phyloP scores from a whole-genome alignment of 2,888 invertebrate genomes.

The Thelaira solivaga region DNA sequence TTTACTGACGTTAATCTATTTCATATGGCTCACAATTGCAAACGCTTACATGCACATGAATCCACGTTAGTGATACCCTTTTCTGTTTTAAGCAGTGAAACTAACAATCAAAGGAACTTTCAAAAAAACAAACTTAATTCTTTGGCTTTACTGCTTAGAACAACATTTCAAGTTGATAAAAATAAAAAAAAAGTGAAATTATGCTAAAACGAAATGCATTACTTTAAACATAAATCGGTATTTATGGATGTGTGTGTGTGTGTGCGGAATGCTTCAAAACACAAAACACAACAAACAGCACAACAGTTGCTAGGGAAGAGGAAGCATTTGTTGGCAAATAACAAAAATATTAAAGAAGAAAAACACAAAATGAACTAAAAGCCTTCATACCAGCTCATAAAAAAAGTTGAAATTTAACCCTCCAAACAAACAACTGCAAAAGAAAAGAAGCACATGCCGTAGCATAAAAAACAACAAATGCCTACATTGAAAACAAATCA shows the following conservation, averaged over 20 bases:
- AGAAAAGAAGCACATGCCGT: conserved; percentile 6
- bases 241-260: background rate
- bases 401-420: conserved; percentile 15
- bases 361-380: background rate
- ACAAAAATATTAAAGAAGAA: conserved; percentile 10
- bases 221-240: background rate
- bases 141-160: background rate
- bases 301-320: conserved; percentile 56
- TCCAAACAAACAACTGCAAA: background rate
- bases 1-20: too few species aligned
- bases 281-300: conserved; percentile 23
- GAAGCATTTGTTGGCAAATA: conserved; percentile 25
- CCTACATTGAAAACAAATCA: conserved; percentile 5
- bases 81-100: too few species aligned
- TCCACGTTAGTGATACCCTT: too few species aligned
- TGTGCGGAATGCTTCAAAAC: conserved; percentile 20
- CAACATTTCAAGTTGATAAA: background rate
- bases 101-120: too few species aligned
- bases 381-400: background rate
- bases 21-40: too few species aligned
- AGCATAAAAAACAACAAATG: background rate
- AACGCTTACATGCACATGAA: too few species aligned
- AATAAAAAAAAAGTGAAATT: conserved; percentile 25
- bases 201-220: conserved; percentile 17
- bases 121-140: background rate